Conservation (phyloP, 30 jellyfish, hydroid and myxozoan species). For the Hydractinia symbiolongicarpus region DNA sequence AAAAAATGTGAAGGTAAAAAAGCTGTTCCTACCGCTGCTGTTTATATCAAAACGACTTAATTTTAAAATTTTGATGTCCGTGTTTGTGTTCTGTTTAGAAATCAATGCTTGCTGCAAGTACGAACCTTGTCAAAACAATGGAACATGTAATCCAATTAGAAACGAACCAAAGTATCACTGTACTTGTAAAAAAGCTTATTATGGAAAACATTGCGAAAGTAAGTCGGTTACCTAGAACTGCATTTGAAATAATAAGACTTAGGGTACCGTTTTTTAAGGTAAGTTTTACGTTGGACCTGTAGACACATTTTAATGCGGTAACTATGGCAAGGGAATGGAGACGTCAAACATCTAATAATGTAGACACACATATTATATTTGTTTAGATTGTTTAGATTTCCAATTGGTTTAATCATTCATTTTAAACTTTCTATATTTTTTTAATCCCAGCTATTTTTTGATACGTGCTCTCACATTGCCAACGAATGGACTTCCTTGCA, state of each 20-base stretch:
- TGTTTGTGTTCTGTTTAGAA: neutral
- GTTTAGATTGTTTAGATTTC: too few relatives aligned
- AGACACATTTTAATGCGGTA: too few relatives aligned
- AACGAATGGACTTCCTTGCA: too few relatives aligned
- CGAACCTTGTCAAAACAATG: neutral
- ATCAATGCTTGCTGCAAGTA: neutral
- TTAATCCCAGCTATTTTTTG: too few relatives aligned
- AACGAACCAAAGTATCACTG: constrained; percentile 7
- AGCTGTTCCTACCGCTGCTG: neutral
- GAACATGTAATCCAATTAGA: constrained; percentile 2
- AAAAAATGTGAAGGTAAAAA: neutral
- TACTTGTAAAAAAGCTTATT: neutral
- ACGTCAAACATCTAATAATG: too few relatives aligned
- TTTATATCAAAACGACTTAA: neutral
- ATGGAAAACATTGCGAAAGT: constrained; percentile 40
- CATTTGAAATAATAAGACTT: neutral
- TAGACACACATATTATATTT: too few relatives aligned
- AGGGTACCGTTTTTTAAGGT: neutral
- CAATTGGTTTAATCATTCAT: too few relatives aligned
- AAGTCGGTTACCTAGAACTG: neutral
- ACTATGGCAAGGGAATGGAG: too few relatives aligned
- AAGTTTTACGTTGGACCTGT: too few relatives aligned
- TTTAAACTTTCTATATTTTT: too few relatives aligned
- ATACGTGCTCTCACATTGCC: too few relatives aligned
- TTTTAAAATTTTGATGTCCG: neutral